Conservation (phyloP, 2,113 vertebrate genomes). For the Meriones unguiculatus region DNA sequence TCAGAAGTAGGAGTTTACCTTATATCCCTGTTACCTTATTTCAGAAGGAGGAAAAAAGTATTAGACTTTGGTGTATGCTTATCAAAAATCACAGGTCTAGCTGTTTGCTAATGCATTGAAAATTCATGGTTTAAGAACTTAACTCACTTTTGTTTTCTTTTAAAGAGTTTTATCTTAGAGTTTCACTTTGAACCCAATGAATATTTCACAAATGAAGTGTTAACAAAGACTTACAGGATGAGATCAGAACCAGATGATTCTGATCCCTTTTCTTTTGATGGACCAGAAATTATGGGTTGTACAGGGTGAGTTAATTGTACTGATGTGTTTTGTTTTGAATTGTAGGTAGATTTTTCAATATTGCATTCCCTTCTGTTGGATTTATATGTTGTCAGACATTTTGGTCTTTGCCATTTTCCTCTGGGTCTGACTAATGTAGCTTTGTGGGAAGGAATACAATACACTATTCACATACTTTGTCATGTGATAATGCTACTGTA, state of each 20-base stretch:
- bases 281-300: conserved; percentile 99
- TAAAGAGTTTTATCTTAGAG: conserved; percentile 97
- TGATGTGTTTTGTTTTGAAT: neutral
- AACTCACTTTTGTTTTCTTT: conserved; percentile 59
- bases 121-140: neutral
- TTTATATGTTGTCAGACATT: neutral
- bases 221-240: conserved; percentile 98
- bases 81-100: neutral
- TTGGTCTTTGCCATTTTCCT: neutral
- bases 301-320: conserved; percentile 91
- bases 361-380: neutral
- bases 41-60: neutral
- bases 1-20: neutral
- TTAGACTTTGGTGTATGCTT: neutral
- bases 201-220: conserved; percentile 97
- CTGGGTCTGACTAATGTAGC: neutral
- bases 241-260: conserved; percentile 97
- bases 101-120: conserved; percentile 2
- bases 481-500: conserved; percentile 2
- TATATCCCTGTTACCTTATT: neutral
- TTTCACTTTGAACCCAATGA: conserved; percentile 98
- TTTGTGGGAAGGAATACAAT: neutral
- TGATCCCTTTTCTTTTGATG: conserved; percentile 98
- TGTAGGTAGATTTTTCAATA: neutral
- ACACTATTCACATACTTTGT: conserved; percentile 4